Base-by-base conservation (phyloP, 2,888 invertebrate species). In the Tolmerus cingulatus region DNA sequence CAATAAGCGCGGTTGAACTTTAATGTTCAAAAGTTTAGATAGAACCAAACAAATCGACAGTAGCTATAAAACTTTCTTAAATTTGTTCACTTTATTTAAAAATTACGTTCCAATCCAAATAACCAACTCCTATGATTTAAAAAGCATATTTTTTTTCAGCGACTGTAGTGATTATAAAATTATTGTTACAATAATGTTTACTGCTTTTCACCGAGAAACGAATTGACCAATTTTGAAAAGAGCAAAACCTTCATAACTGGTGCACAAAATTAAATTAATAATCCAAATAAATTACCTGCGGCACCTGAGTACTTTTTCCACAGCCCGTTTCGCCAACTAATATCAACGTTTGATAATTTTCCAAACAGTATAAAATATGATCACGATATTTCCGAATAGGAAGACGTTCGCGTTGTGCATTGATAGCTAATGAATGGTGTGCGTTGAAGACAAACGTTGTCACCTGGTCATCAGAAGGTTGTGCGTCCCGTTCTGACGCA, bases 231-330 rank as follows among this genome's bases (percentile, higher is more conserved):
- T 51, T n/a, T 51, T 51, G n/a, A n/a, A 51, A 19, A n/a, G n/a
- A 51, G 19, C 19, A 51, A 51, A 51, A 51, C n/a, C 51, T 16
- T n/a, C 16, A 5, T n/a, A 51, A 7, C 5, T n/a, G 5, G 51
- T n/a, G 51, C 51, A 51, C 51, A 19, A 51, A 51, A 51, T 7
- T 0, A n/a, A 51, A 16, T n/a, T 8, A 66, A 27, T 9, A 19
- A 55, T 19, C 0, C 8, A 66, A 66, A 66, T 66, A 23, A 55
- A 93, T 93, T 93, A 97, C 97, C 95, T 97, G 98, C 81, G 98
- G 98, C 89, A 98, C 95, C 93, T 98, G 98, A 0, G 98, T 99
- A 91, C 98, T 98, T 93, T 99, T 98, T 51, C 99, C 98, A 90
- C 97, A 97, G 37, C 99, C 99, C 2, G 99, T 98, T 92, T 99